Evolutionary conservation across 1,140 invertebrate genomes (phyloP).

Genomic region (Diachasma alloeum): DNA sequence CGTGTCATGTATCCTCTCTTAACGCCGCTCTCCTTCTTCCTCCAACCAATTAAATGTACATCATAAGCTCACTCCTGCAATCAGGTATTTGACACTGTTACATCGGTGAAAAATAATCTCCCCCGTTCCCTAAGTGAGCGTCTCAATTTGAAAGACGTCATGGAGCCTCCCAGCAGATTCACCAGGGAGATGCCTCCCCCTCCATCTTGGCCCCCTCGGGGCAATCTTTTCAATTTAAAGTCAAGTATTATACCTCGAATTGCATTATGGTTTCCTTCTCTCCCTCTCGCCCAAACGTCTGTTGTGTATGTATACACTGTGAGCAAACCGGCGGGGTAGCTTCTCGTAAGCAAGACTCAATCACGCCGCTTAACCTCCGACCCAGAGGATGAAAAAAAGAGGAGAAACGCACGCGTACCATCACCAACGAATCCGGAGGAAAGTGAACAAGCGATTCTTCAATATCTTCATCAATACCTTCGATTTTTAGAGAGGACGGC

Average conservation of each 20-base stretch:
- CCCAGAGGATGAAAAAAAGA: conserved; percentile 32
- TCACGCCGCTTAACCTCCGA: conserved; percentile 65
- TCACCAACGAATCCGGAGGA: background rate
- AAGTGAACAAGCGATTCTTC: background rate
- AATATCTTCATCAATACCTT: conserved; percentile 17
- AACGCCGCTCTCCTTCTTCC: background rate
- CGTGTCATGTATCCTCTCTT: conserved; percentile 22
- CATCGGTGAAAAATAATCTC: background rate
- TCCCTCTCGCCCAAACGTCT: background rate
- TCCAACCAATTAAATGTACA: background rate
- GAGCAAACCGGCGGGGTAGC: conserved; percentile 55
- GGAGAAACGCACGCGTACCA: background rate
- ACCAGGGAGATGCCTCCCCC: conserved; percentile 40
- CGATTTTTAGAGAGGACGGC: background rate
- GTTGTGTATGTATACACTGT: conserved; percentile 29
- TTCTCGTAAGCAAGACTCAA: conserved; percentile 65
- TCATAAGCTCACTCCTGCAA: background rate
- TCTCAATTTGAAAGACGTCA: conserved; percentile 30
- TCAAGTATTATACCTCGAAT: conserved; percentile 66
- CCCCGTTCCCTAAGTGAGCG: background rate
- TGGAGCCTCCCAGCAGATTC: conserved; percentile 15
- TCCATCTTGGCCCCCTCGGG: conserved; percentile 58
- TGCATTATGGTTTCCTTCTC: conserved; percentile 62
- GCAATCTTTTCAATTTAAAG: conserved; percentile 68
- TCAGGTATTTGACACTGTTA: background rate